Conservation (phyloP, 2,888 invertebrate genomes). For the Catocala nupta region DNA sequence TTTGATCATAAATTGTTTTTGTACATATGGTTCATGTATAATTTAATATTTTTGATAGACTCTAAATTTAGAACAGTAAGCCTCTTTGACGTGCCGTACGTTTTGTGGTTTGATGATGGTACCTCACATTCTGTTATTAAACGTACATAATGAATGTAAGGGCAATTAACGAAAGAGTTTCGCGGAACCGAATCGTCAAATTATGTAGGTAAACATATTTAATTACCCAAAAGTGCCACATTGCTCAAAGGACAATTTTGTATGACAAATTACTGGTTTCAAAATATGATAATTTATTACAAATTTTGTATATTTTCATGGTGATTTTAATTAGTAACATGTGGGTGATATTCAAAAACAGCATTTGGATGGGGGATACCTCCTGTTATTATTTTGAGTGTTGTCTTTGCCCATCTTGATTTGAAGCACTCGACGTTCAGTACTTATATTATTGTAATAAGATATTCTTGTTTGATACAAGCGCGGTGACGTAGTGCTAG, state of each 20-base stretch:
- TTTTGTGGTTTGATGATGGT: neutral
- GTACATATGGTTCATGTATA: neutral
- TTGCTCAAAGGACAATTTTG: constrained; percentile 11
- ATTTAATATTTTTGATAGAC: neutral
- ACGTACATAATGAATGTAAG: neutral
- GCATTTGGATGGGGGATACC: too few species aligned
- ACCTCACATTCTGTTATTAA: neutral
- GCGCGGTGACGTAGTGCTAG: too few species aligned
- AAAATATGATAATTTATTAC: neutral
- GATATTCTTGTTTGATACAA: too few species aligned
- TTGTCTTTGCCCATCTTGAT: too few species aligned
- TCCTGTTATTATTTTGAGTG: too few species aligned
- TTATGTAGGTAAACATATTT: constrained; percentile 6
- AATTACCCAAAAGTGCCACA: constrained; percentile 3
- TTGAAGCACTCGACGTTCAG: too few species aligned
- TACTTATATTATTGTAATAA: too few species aligned
- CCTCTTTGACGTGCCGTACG: too few species aligned
- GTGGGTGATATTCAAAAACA: too few species aligned
- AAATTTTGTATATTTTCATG: too few species aligned
- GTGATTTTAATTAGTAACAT: too few species aligned
- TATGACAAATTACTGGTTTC: neutral
- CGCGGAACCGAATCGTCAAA: constrained; percentile 2
- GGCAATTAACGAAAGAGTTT: neutral
- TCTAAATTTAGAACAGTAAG: neutral
- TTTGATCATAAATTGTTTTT: constrained; percentile 9